Evolutionary conservation across 2,113 vertebrate genomes (phyloP).

Genomic region (Eira barbara): DNA sequence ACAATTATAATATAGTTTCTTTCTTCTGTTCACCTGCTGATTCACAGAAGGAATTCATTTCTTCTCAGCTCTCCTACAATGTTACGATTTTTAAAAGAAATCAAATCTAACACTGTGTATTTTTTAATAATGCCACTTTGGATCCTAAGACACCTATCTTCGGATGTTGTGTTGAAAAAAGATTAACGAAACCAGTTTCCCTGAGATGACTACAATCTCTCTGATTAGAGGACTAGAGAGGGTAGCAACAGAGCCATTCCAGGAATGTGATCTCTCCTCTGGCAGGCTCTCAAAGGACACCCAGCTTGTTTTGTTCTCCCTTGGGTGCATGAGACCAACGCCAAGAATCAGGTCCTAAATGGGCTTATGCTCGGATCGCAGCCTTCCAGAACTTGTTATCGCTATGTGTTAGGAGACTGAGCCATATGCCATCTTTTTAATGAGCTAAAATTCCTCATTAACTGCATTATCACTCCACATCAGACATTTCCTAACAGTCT

Average conservation of each 20-base stretch:
- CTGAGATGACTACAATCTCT: not conserved
- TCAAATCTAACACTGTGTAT: not conserved
- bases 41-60: not conserved
- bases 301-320: conserved; percentile 57
- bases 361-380: not conserved
- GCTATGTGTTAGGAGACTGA: not conserved
- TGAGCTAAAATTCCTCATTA: not conserved
- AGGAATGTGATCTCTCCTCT: conserved; percentile 64
- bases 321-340: not conserved
- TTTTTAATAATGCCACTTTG: not conserved
- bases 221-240: not conserved
- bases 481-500: not conserved
- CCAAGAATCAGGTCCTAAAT: conserved; percentile 14
- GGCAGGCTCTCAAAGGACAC: conserved; percentile 64
- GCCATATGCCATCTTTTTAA: not conserved
- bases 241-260: not conserved
- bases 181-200: not conserved
- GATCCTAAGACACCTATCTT: not conserved
- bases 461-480: not conserved
- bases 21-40: not conserved
- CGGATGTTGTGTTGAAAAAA: not conserved
- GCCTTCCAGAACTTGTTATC: not conserved
- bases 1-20: not conserved
- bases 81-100: not conserved
- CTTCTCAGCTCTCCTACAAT: not conserved